Conservation (phyloP, 1,140 invertebrate species). For the Neoseiulus cucumeris region DNA sequence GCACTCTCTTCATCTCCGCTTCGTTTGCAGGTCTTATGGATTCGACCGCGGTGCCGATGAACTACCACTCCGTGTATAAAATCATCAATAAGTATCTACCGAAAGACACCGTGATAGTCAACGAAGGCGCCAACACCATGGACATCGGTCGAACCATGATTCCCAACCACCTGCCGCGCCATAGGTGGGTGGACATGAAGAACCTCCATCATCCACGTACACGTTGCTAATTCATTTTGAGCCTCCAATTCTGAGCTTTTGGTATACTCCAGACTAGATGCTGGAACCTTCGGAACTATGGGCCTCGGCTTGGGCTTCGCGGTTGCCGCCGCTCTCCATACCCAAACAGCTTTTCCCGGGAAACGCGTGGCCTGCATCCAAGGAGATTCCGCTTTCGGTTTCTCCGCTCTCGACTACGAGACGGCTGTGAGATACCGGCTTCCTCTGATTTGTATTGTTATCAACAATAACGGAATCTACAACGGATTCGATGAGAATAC, state of each 20-base stretch:
- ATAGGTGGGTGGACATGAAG: constrained; percentile 42
- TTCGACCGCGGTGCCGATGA: neutral
- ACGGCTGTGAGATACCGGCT: constrained; percentile 63
- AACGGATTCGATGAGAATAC: constrained; percentile 55
- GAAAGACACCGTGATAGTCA: constrained; percentile 70
- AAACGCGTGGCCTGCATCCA: constrained; percentile 68
- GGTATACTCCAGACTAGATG: constrained; percentile 27
- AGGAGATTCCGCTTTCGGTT: constrained; percentile 90
- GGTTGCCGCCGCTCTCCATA: constrained; percentile 72
- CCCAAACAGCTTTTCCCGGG: constrained; percentile 49
- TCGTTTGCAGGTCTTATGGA: neutral
- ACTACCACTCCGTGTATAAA: neutral
- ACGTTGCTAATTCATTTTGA: constrained; percentile 12
- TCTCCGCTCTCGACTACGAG: constrained; percentile 92
- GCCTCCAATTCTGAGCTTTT: neutral
- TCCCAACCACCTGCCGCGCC: constrained; percentile 54
- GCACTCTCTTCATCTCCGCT: no score
- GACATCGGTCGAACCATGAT: constrained; percentile 81
- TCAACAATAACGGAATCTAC: constrained; percentile 93
- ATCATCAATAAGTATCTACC: constrained; percentile 27
- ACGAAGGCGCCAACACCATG: constrained; percentile 96
- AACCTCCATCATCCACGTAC: constrained; percentile 2
- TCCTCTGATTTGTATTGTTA: constrained; percentile 68
- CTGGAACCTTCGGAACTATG: constrained; percentile 83
- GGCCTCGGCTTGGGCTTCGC: constrained; percentile 84